Evolutionary conservation across 92 coral and sea anemone genomes (phyloP), one percentile per base, ranked within the genome.

Genomic region (Zoanthus gigantus): DNA sequence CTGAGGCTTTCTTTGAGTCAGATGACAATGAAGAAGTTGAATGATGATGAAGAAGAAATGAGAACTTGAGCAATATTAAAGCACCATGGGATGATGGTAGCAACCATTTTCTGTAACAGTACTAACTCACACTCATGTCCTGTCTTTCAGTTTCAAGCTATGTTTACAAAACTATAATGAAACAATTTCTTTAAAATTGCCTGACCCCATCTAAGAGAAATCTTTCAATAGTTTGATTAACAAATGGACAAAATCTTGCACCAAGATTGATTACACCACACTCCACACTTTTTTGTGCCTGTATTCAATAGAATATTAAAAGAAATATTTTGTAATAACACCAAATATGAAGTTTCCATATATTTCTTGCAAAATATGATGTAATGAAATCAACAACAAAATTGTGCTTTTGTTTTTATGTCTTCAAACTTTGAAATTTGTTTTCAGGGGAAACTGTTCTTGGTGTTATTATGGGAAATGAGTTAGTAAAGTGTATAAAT

Each of bases 1-100:
- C 46, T 68, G 74, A 68, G 74, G 74, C 74, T 68, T 68, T 68
- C 44, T 68, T 68, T 68, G 74, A 68, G 74, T 68, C 74, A 68
- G 37, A 29, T 18, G 74, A 68, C 0, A 67, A 68, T 68, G 74
- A 68, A 68, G 74, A 68, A 18, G 74, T 68, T 68, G 74, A 68
- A 68, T 68, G 74, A 68, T 68, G 74, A 68, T 50, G 56, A 50
- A 3, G 56, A 58, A 58, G 65, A 52, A 68, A 42, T 37, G 76
- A 50, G 32, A 71, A 71, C 76, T 37, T 37, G 76, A 71, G 76
- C 32, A 5, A 17, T 71, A 12, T 30, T 67, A 15, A 60, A 15
- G 66, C 13, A 6, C 66, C 66, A 60, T 58, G 1, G 65, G 65
- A 58, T 58, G 65, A 58, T 14, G 65, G 65, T 58, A 5, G 65